Evolutionary conservation across 2,797 vertebrate genomes (phyloP).

Genomic region (Sebastolobus altivelis): DNA sequence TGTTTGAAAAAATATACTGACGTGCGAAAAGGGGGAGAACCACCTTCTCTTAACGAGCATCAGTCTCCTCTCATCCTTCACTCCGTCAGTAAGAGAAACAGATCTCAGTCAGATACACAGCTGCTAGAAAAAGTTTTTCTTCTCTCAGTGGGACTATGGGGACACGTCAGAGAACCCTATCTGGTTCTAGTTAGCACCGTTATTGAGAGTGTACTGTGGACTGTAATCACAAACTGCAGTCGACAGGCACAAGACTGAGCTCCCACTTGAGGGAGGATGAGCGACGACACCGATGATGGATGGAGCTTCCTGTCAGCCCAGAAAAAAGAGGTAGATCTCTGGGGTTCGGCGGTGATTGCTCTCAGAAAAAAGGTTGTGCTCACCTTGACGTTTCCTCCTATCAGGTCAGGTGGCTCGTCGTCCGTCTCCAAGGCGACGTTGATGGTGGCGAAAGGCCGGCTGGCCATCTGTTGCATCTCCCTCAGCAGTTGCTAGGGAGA

Average conservation of each 20-base stretch:
- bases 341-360: slow-evolving; percentile 1
- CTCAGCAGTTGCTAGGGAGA: slow-evolving; percentile 95
- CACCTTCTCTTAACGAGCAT: too few species aligned
- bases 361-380: slow-evolving; percentile 67
- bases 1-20: too few species aligned
- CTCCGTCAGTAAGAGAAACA: too few species aligned
- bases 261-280: slow-evolving; percentile 38
- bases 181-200: not conserved
- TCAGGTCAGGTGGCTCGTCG: slow-evolving; percentile 98
- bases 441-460: slow-evolving; percentile 97
- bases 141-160: too few species aligned
- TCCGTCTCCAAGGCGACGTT: slow-evolving; percentile 98
- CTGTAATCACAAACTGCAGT: slow-evolving; percentile 31
- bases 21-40: too few species aligned
- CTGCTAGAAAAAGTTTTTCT: too few species aligned
- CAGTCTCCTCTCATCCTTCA: too few species aligned
- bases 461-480: slow-evolving; percentile 99
- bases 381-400: slow-evolving; percentile 98
- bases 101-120: too few species aligned
- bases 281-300: slow-evolving; percentile 25
- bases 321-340: not conserved
- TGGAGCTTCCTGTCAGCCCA: not conserved
- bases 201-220: not conserved
- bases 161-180: not conserved
- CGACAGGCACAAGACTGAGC: slow-evolving; percentile 6